Evolutionary conservation across 2,888 invertebrate genomes (phyloP).

Genomic region (Drosophila cognata): DNA sequence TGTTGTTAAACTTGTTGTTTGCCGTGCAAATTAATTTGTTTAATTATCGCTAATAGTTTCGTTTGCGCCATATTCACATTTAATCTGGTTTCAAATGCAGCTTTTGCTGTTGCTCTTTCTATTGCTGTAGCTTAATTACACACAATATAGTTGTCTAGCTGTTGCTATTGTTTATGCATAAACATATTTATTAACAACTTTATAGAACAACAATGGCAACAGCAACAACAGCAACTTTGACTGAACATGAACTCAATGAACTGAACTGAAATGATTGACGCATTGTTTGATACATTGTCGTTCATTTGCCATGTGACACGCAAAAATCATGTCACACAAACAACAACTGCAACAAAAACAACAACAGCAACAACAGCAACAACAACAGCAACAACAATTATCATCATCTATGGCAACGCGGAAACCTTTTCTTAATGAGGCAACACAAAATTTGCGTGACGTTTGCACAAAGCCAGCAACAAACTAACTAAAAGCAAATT

Average conservation of each 20-base stretch:
- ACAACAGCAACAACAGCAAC: slow-evolving; percentile 10
- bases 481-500: slow-evolving; percentile 43
- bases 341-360: slow-evolving; percentile 32
- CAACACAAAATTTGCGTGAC: slow-evolving; percentile 83
- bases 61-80: slow-evolving; percentile 48
- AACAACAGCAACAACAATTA: slow-evolving; percentile 39
- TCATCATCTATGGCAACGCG: slow-evolving; percentile 61
- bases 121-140: slow-evolving; percentile 46
- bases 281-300: slow-evolving; percentile 65
- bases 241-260: slow-evolving; percentile 30
- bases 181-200: slow-evolving; percentile 66
- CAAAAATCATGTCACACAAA: slow-evolving; percentile 65
- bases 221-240: slow-evolving; percentile 9
- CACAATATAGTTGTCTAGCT: slow-evolving; percentile 48
- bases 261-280: slow-evolving; percentile 60
- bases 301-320: slow-evolving; percentile 70
- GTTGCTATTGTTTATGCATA: slow-evolving; percentile 62
- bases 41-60: slow-evolving; percentile 75
- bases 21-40: slow-evolving; percentile 67
- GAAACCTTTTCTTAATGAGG: slow-evolving; percentile 72
- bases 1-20: slow-evolving; percentile 36
- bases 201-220: slow-evolving; percentile 37
- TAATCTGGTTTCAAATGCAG: slow-evolving; percentile 42
- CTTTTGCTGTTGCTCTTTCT: background rate
- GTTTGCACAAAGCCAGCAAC: slow-evolving; percentile 42